Conservation (phyloP, 2,797 vertebrate species). For the Clarias fuscus region DNA sequence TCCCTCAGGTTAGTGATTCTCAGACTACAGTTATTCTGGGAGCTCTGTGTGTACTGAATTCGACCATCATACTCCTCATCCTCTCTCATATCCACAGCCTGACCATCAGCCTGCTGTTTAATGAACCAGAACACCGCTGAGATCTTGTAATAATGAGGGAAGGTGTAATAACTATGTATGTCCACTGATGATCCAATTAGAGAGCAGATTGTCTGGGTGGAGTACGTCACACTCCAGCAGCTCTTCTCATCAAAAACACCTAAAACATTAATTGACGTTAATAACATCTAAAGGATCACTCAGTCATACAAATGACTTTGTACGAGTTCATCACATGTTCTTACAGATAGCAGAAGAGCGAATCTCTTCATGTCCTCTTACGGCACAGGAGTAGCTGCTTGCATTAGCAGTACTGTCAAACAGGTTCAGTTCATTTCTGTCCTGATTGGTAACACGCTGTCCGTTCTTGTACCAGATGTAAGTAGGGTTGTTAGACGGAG, state of each 20-base stretch:
- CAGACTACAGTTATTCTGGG: slow-evolving; percentile 40
- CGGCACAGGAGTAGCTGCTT: slow-evolving; percentile 38
- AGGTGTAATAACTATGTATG: slow-evolving; percentile 14
- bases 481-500: slow-evolving; percentile 9
- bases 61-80: slow-evolving; percentile 10
- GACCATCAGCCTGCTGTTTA: not conserved
- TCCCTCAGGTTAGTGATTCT: slow-evolving; percentile 43
- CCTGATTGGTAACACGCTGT: not conserved
- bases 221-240: slow-evolving; percentile 53
- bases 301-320: not conserved
- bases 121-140: not conserved
- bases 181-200: not conserved
- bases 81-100: slow-evolving; percentile 9
- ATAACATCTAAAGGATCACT: no score
- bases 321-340: not conserved
- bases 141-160: not conserved
- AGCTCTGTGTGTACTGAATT: slow-evolving; percentile 16
- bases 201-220: slow-evolving; percentile 45
- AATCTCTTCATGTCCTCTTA: slow-evolving; percentile 27
- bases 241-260: not conserved
- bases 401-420: not conserved
- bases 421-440: not conserved
- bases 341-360: slow-evolving; percentile 35
- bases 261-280: not conserved
- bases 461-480: slow-evolving; percentile 46